These are phyloP conservation scores for Cinclus cinclus DNA, from an alignment of 2,113 vertebrate genomes.

Conservation along the genomic window DNA sequence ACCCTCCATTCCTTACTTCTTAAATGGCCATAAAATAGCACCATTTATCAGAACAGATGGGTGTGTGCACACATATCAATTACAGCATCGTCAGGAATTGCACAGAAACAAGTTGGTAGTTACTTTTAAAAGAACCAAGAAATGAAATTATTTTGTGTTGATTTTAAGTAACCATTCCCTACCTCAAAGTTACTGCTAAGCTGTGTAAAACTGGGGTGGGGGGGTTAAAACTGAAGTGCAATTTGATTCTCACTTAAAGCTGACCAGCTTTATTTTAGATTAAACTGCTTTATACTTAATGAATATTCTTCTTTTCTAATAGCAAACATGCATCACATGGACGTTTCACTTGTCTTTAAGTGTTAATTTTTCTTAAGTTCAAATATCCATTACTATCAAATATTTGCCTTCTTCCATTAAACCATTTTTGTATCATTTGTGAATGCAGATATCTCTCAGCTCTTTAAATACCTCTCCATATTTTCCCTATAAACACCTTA, in stretches of 20 bases:
- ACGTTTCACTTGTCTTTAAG: conserved; percentile 36
- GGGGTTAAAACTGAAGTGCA: background rate
- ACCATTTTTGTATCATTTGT: background rate
- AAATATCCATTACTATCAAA: conserved; percentile 58
- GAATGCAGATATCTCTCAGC: background rate
- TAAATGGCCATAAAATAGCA: background rate
- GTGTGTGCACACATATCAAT: background rate
- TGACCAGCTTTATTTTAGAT: background rate
- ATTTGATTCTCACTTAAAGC: background rate
- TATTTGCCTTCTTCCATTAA: conserved; percentile 60
- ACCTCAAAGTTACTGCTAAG: background rate
- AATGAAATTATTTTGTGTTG: background rate
- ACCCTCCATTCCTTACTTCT: background rate
- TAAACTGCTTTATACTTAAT: conserved; percentile 23
- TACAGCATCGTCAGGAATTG: background rate
- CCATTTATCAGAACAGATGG: background rate
- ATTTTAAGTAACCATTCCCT: background rate
- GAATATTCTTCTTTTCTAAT: conserved; percentile 39
- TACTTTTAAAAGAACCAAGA: background rate
- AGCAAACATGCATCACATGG: conserved; percentile 50
- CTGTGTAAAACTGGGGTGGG: too few relatives aligned
- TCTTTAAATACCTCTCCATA: background rate
- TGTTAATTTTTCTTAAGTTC: conserved; percentile 52
- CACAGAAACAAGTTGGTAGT: background rate
- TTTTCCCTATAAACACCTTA: background rate